Base-by-base conservation (phyloP, 2,888 invertebrate genomes). In the Xestia c-nigrum region DNA sequence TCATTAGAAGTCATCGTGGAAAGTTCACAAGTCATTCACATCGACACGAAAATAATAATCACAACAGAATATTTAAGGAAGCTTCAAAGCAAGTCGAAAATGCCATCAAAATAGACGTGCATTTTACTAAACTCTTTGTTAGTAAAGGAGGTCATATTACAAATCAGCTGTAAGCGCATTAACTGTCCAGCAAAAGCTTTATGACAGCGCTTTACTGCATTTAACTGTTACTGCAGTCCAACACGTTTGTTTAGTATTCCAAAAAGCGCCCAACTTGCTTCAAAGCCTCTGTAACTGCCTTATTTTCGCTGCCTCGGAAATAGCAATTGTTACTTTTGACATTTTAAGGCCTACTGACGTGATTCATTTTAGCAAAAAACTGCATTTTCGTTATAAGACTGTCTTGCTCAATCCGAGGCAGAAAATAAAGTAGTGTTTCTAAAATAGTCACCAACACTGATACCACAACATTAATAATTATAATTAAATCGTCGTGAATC, bases 11-110 rank as follows among this genome's bases (percentile, higher is more conserved):
- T 61, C 31, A 52, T 77, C 75, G 69, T 75, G 77, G 66, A 78
- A 76, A 88, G 81, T 90, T 84, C 81, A 87, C 85, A 86, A 86
- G 82, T 81, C 79, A 84, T 87, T 84, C 52, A 85, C 74, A 78
- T 76, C 63, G 52, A 81, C 81, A 84, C 76, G 76, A 74, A 85
- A 85, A 84, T 80, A 87, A 85, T 86, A 85, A 83, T 78, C 21
- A 80, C 72, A 77, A 82, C 78, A 78, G 24, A 85, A 81, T 80
- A 74, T 68, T 61, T 16, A 71, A 81, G 72, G 61, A 84, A 71
- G 59, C 67, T 50, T 72, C 43, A 77, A 71, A 87, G 74, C 87
- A 85, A 81, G 77, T 73, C 19, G 19, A n/a, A 65, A 79, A 50
- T 57, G 19, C 10, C 21, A 40, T 40, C 10, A 59, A 73, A 79